Base-by-base conservation (phyloP, 2,888 invertebrate genomes). In the Hydriomena furcata region DNA sequence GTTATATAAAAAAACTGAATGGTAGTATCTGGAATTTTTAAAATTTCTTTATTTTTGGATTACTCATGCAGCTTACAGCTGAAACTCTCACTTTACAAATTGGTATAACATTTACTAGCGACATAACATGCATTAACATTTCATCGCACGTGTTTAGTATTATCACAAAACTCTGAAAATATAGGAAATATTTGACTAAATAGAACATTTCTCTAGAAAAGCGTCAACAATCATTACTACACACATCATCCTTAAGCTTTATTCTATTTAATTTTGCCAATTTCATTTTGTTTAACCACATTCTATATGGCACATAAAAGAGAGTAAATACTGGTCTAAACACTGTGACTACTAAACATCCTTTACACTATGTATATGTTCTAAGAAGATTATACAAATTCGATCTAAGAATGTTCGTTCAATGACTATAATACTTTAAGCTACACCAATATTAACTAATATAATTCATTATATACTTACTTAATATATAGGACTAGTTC, bases 61-160 rank as follows among this genome's bases (percentile, higher is more conserved):
- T 20, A 69, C 61, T 67, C 52, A 52, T 57, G 66, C 84, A 86
- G 86, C 86, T 87, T 73, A 68, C 52, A 86, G 86, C 87, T 74
- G 79, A 72, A 74, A 79, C 75, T 30, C 11, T 27, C 30, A 50
- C 28, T 38, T 28, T 24, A 35, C 34, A 30, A 36, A 31, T 51
- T 45, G 34, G 45, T 41, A 27, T 20, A 35, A 40, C 11, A 35
- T 24, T 20, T 31, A 17, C 23, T 12, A 34, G 32, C 25, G 27
- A 46, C 45, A 27, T 35, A n/a, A 21, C 34, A 37, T 45, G n/a
- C 13, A 44, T 25, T 31, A 27, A 21, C 25, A 32, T 32, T 38
- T 31, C 13, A 2, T 20, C 38, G 5, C 13, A 37, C 20, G n/a
- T 8, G 23, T 20, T 38, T 7, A 38, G 21, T n/a, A 11, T 7